Base-by-base conservation (phyloP, 92 coral and sea anemone genomes). In the Palythoa heliodiscus region DNA sequence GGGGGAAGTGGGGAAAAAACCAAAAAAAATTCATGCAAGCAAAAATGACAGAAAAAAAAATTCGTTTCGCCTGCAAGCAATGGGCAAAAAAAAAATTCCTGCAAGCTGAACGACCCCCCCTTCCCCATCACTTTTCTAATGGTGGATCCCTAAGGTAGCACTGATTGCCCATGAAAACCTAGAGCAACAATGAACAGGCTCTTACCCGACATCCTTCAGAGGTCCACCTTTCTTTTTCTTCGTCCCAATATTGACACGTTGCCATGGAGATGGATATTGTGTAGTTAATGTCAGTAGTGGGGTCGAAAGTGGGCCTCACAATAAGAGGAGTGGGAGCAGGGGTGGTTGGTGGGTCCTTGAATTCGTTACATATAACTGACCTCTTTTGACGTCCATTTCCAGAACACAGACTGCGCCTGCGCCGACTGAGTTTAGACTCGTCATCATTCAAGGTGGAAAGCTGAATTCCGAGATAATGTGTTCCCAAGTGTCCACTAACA, bases 281-380 rank as follows among this genome's bases (percentile, higher is more conserved):
- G 76, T 95, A 95, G 87, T 95, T 95, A 6, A 87, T 93, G 81
- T 89, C 95, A 37, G 89, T 94, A 11, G 60, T 73, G 12, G 98
- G 91, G 47, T 94, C 89, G 78, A 88, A 94, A 23, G 57, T 14
- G 37, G 98, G 95, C 11, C 48, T 74, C 24, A 80, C 29, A 23
- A 88, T 60, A 52, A 79, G 57, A 38, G 95, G 95, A 0, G 98
- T 92, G 1, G 98, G 98, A 8, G 98, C 89, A 15, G 95, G 92
- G 8, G 95, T 92, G 52, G 98, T 92, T 3, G 98, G 98, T 14
- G 98, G 98, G 50, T 94, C 98, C 82, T 94, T 94, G 70, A 94
- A 94, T 75, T 94, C 92, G 60, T 89, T 90, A 68, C 98, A 94
- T 15, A 90, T 76, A 9, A 75, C 93, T 6, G 94, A 93, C 35